Evolutionary conservation across 2,113 vertebrate species (phyloP).

Genomic region (Quiscalus mexicanus): DNA sequence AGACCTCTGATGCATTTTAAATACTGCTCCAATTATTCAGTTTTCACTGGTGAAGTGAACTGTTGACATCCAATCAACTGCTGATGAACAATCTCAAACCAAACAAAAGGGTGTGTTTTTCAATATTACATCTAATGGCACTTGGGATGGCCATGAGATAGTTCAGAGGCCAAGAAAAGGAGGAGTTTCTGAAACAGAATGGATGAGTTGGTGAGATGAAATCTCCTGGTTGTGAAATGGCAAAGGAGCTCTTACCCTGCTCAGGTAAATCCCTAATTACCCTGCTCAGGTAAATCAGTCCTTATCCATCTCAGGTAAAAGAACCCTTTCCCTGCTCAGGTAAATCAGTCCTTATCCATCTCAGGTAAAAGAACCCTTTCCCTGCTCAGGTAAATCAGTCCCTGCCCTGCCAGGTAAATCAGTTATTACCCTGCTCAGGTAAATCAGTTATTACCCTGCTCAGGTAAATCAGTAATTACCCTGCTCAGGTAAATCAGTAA

Average conservation of each 20-base stretch:
- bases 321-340: not conserved
- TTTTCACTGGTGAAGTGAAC: not conserved
- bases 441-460: fast-evolving
- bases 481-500: not conserved
- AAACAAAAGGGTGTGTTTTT: not conserved
- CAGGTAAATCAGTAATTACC: fast-evolving
- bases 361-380: not conserved
- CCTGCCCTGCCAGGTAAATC: not conserved
- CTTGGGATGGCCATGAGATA: not conserved
- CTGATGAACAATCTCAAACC: not conserved
- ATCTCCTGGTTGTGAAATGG: not conserved
- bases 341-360: fast-evolving
- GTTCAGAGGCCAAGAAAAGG: not conserved
- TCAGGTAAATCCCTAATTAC: not conserved
- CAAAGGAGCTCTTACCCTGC: not conserved
- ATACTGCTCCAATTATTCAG: not conserved
- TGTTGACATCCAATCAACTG: not conserved
- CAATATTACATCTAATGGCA: too few species aligned
- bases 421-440: not conserved
- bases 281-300: not conserved
- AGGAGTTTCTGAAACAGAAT: not conserved
- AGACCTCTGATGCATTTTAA: not conserved
- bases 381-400: not conserved
- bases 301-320: not conserved
- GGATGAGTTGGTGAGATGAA: not conserved